phyloP scores from a whole-genome alignment of 2,888 invertebrate species.

The Ceriagrion tenellum region DNA sequence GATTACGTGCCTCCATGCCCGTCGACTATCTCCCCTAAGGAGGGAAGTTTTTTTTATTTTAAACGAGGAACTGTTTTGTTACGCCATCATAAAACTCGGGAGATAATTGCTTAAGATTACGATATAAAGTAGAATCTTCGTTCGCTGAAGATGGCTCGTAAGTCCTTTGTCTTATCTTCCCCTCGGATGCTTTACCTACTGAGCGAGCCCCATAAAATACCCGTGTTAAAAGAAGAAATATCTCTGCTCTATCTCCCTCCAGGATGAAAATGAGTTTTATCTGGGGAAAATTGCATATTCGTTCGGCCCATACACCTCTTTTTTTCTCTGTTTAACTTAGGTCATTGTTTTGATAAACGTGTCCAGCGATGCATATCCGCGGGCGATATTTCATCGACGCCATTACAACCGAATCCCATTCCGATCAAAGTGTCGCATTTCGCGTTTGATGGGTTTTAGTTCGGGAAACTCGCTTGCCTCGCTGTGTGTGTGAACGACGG shows the following conservation, averaged over 20 bases:
- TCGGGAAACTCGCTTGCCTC: neutral
- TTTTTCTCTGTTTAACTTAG: neutral
- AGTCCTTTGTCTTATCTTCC: slow-evolving; percentile 14
- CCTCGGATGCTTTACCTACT: neutral
- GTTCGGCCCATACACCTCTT: neutral
- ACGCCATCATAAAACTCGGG: slow-evolving; percentile 30
- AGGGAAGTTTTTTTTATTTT: neutral
- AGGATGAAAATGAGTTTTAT: neutral
- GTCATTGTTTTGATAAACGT: slow-evolving; percentile 24
- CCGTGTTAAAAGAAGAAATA: slow-evolving; percentile 1
- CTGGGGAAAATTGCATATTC: slow-evolving; percentile 13
- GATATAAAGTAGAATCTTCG: slow-evolving; percentile 32
- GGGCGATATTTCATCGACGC: neutral
- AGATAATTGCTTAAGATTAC: slow-evolving; percentile 59
- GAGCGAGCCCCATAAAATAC: neutral
- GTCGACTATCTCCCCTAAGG: neutral
- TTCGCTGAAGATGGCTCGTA: neutral
- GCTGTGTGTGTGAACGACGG: neutral
- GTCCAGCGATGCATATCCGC: neutral
- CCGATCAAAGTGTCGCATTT: slow-evolving; percentile 21
- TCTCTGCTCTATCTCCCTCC: neutral
- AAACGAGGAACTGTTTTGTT: slow-evolving; percentile 2
- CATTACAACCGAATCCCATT: neutral
- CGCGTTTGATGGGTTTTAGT: neutral
- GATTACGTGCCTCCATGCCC: neutral